Base-by-base conservation (phyloP, 2,797 vertebrate genomes). In the Pachyuromys duprasi region DNA sequence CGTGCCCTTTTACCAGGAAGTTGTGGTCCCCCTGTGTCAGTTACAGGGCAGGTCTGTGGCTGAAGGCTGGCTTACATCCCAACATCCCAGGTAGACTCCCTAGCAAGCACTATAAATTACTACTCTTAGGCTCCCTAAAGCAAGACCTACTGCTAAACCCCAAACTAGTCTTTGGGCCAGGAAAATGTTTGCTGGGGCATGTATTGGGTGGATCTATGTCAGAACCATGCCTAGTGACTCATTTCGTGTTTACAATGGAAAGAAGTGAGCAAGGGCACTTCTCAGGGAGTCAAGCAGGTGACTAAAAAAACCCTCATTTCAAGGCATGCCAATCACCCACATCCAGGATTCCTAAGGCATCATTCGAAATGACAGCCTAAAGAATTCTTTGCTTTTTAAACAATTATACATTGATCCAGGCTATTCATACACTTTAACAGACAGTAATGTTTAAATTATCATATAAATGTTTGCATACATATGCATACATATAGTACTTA, bases 401-500 rank as follows among this genome's bases (percentile, higher is more conserved):
- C 92, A 97, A 80, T 39, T n/a, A 93, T 93, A 74, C 45, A 94
- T 69, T 94, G 74, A 95, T 70, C 87, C 63, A 91, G 62, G 17
- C 74, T 91, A 88, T 83, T 93, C 87, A 72, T 13, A 91, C 17
- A 93, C 62, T 90, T 55, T 60, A 89, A 49, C 74, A 94, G 94
- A 89, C 60, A 95, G 82, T 60, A 60, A 36, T 97, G 95, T 92
- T 96, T 96, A 97, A 95, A 94, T 96, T 82, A 84, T n/a, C 75
- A 80, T 49, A 49, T 49, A 49, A 49, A 49, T 49, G 49, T 49
- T 49, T 49, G 49, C 49, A 49, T 49, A 49, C 49, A 49, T 49
- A 70, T 89, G 70, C 82, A 80, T 93, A 55, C 76, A 81, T 90
- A 81, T 93, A 69, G 79, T 93, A 63, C 92, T 96, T 96, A 96